phyloP scores from a whole-genome alignment of 2,113 vertebrate species.

The Cochlearius cochlearius region DNA sequence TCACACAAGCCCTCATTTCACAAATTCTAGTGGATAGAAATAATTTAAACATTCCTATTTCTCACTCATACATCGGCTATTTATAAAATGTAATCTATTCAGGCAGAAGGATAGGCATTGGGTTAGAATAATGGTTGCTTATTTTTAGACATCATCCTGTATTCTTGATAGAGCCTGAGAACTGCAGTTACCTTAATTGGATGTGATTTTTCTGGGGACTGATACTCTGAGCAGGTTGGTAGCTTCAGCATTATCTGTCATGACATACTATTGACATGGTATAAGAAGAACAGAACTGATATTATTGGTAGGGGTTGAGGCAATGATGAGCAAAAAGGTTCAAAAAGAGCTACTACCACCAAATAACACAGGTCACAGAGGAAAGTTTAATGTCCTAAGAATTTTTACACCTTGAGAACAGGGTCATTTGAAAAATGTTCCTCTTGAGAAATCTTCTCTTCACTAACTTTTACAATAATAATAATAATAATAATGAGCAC shows the following conservation, averaged over 20 bases:
- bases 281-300: not conserved
- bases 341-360: conserved; percentile 18
- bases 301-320: not conserved
- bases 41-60: conserved; percentile 8
- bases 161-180: not conserved
- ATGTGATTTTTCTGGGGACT: conserved; percentile 20
- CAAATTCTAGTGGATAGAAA: not conserved
- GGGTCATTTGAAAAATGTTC: conserved; percentile 30
- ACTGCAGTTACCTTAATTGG: conserved; percentile 3
- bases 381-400: not conserved
- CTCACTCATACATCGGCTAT: not conserved
- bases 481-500: not conserved
- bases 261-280: not conserved
- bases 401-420: not conserved
- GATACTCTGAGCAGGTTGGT: not conserved
- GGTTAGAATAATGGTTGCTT: not conserved
- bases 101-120: not conserved
- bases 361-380: not conserved
- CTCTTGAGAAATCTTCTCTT: not conserved
- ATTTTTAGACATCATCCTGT: conserved; percentile 28
- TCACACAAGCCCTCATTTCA: not conserved
- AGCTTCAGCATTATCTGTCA: conserved; percentile 28
- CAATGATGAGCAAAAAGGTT: not conserved
- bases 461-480: not conserved
- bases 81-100: conserved; percentile 21